These are phyloP conservation scores for Deilephila elpenor DNA, from an alignment of 2,888 invertebrate genomes.

Conservation along the genomic window DNA sequence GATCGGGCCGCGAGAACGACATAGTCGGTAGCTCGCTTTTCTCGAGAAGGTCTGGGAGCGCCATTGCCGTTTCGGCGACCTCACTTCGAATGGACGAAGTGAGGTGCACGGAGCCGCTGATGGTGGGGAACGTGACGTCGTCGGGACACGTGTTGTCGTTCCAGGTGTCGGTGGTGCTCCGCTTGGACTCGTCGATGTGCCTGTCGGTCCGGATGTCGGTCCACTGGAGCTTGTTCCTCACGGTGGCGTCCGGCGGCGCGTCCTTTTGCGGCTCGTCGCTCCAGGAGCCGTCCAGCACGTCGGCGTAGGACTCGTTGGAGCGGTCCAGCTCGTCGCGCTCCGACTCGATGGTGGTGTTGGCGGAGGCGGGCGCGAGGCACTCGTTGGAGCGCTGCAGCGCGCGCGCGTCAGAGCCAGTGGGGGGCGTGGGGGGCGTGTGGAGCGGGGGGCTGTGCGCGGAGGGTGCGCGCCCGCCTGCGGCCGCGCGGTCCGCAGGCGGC, in stretches of 20 bases:
- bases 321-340: constrained; percentile 72
- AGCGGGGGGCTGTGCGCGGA: constrained; percentile 76
- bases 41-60: constrained; percentile 75
- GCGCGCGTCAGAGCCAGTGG: constrained; percentile 73
- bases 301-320: constrained; percentile 81
- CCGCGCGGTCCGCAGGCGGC: constrained; percentile 88
- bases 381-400: constrained; percentile 75
- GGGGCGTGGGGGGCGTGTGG: constrained; percentile 80
- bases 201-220: constrained; percentile 61
- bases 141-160: constrained; percentile 92
- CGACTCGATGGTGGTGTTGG: constrained; percentile 68
- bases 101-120: constrained; percentile 90
- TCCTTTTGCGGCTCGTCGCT: constrained; percentile 78
- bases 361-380: constrained; percentile 71
- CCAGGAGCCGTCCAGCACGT: constrained; percentile 74
- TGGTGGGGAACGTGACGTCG: constrained; percentile 92
- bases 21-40: constrained; percentile 62
- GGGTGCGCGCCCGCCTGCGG: constrained; percentile 74
- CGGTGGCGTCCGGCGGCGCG: constrained; percentile 61
- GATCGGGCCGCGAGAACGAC: constrained; percentile 66
- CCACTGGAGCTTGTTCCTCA: constrained; percentile 60
- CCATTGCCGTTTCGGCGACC: constrained; percentile 33
- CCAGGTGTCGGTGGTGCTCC: constrained; percentile 87
- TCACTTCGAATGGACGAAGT: constrained; percentile 88
- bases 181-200: constrained; percentile 51